These are phyloP conservation scores for Nothoprocta pentlandii DNA, from an alignment of 2,113 vertebrate genomes.

Conservation along the genomic window DNA sequence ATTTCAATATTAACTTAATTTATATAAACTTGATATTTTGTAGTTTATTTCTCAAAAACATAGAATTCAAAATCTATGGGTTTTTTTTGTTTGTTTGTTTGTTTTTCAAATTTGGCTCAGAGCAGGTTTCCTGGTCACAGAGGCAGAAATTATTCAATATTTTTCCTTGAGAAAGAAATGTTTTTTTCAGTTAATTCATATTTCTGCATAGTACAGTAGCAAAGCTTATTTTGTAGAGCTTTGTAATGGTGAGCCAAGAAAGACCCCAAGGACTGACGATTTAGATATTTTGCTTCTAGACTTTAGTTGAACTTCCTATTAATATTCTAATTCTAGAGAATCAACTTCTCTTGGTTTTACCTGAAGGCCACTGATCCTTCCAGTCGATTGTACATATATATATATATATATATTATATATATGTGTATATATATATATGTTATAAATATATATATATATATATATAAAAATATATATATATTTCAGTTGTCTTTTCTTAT, in stretches of 20 bases:
- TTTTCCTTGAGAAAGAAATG: neutral
- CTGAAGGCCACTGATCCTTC: neutral
- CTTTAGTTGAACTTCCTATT: neutral
- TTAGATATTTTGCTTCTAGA: neutral
- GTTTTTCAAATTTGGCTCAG: too few relatives aligned
- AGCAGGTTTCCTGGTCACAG: neutral
- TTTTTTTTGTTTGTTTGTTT: too few relatives aligned
- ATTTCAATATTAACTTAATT: neutral
- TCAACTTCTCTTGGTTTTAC: neutral
- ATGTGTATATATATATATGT: too few relatives aligned
- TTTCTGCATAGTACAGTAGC: neutral
- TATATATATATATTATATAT: too few relatives aligned
- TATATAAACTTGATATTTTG: neutral
- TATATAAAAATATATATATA: neutral
- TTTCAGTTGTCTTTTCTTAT: neutral
- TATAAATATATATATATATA: too few relatives aligned
- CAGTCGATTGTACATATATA: neutral
- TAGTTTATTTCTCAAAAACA: constrained; percentile 16
- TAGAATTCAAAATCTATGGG: neutral
- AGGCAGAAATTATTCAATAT: neutral
- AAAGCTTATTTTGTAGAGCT: neutral
- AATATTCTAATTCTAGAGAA: neutral
- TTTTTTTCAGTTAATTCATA: neutral
- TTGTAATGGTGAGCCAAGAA: neutral
- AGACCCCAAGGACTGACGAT: neutral